These are phyloP conservation scores for Erynnis tages DNA, from an alignment of 2,888 invertebrate species.

Conservation along the genomic window DNA sequence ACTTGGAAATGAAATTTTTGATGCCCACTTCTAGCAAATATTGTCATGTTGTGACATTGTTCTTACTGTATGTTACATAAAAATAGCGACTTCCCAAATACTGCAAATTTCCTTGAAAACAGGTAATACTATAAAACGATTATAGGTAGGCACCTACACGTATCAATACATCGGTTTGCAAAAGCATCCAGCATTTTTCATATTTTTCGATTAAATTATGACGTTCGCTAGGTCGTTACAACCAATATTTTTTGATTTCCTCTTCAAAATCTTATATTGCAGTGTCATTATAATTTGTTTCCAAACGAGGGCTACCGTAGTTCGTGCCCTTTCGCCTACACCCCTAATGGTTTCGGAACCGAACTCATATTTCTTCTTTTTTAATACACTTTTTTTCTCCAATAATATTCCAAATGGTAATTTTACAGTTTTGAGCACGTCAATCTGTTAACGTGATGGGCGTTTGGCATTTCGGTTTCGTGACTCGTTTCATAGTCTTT, in stretches of 20 bases:
- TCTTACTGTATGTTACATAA: constrained; percentile 4
- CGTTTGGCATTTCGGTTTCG: constrained; percentile 60
- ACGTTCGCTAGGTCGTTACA: background rate
- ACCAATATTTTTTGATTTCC: constrained; percentile 46
- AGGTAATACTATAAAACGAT: too few species aligned
- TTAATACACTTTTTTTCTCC: constrained; percentile 47
- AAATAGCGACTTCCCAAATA: too few species aligned
- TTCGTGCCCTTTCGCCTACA: constrained; percentile 56
- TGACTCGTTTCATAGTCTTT: constrained; percentile 56
- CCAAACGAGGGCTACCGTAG: constrained; percentile 36
- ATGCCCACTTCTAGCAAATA: constrained; percentile 27
- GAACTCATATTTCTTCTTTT: constrained; percentile 50
- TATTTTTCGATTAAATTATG: too few species aligned
- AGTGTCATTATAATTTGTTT: constrained; percentile 63
- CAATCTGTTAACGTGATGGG: constrained; percentile 73
- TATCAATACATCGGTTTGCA: too few species aligned
- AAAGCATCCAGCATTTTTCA: too few species aligned
- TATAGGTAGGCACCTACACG: too few species aligned
- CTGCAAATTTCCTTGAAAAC: too few species aligned
- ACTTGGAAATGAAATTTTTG: constrained; percentile 34
- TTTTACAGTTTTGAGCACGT: constrained; percentile 79
- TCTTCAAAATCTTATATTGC: too few species aligned
- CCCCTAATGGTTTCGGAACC: constrained; percentile 51
- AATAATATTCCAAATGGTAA: constrained; percentile 68
- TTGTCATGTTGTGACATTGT: constrained; percentile 11